phyloP scores from a whole-genome alignment of 37 sponge, comb jelly and placozoan species.

The Trichoplax adhaerens region DNA sequence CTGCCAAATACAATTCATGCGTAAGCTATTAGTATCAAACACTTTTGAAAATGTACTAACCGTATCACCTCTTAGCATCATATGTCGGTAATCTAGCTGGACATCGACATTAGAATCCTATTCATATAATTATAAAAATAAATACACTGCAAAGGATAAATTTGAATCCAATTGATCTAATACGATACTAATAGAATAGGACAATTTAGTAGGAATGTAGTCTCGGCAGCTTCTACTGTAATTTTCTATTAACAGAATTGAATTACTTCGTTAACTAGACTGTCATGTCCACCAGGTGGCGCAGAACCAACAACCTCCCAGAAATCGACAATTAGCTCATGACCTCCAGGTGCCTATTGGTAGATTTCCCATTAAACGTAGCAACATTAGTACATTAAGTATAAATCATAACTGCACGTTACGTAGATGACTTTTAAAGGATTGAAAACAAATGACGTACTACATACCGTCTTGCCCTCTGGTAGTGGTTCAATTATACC shows the following conservation, averaged over 20 bases:
- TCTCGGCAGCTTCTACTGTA: neutral
- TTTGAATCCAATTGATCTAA: neutral
- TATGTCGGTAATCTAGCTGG: constrained; percentile 78
- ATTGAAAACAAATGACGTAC: neutral
- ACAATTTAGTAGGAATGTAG: neutral
- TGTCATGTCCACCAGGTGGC: constrained; percentile 89
- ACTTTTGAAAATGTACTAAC: constrained; percentile 8
- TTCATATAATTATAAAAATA: no score
- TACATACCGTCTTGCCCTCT: constrained; percentile 54
- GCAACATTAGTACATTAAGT: no score
- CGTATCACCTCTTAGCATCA: constrained; percentile 81
- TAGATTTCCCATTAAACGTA: no score
- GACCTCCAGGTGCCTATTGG: constrained; percentile 82
- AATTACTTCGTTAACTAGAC: constrained; percentile 55
- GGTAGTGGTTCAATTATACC: constrained; percentile 51
- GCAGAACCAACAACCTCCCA: constrained; percentile 85
- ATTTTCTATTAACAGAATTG: constrained; percentile 5
- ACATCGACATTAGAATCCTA: constrained; percentile 55
- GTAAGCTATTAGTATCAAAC: no score
- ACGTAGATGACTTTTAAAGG: neutral
- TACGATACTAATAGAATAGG: neutral
- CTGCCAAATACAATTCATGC: no score
- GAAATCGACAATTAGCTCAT: constrained; percentile 79
- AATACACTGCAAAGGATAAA: no score
- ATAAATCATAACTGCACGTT: no score